Percentiles rank a stretch among this genome's conserved stretches.
phyloP scores from a whole-genome alignment of 64 coral and sea anemone species.

The Montipora efflorescens region DNA sequence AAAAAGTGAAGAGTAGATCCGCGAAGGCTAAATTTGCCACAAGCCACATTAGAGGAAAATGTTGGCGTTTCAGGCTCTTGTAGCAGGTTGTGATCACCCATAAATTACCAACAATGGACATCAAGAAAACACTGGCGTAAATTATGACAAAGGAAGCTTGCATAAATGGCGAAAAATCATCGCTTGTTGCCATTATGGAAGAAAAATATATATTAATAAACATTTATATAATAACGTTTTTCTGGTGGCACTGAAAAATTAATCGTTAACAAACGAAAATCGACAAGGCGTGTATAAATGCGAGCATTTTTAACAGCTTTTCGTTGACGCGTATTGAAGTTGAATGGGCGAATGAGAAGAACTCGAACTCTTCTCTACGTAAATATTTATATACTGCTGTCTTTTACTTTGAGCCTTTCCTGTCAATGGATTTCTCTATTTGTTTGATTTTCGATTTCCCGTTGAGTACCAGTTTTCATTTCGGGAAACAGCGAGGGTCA shows the following conservation, averaged over 20 bases:
- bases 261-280: not conserved
- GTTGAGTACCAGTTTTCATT: constrained; percentile 1
- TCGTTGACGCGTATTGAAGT: too few relatives aligned
- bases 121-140: constrained; percentile 4
- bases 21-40: constrained; percentile 60
- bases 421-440: not conserved
- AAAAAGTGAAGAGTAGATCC: constrained; percentile 57
- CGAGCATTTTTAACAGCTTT: too few relatives aligned
- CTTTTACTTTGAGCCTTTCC: not conserved
- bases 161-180: not conserved
- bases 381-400: not conserved
- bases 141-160: not conserved
- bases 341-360: not conserved
- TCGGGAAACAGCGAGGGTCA: too few relatives aligned
- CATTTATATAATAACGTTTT: not conserved
- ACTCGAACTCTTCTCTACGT: not conserved
- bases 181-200: not conserved
- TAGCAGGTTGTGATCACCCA: constrained; percentile 51
- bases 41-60: constrained; percentile 32
- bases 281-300: too few relatives aligned
- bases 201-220: too few relatives aligned
- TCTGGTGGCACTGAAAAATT: too few relatives aligned
- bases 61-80: constrained; percentile 9
- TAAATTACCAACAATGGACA: constrained; percentile 49
- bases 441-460: not conserved